Conservation (phyloP, 2,113 vertebrate species). For the Sylvia atricapilla region DNA sequence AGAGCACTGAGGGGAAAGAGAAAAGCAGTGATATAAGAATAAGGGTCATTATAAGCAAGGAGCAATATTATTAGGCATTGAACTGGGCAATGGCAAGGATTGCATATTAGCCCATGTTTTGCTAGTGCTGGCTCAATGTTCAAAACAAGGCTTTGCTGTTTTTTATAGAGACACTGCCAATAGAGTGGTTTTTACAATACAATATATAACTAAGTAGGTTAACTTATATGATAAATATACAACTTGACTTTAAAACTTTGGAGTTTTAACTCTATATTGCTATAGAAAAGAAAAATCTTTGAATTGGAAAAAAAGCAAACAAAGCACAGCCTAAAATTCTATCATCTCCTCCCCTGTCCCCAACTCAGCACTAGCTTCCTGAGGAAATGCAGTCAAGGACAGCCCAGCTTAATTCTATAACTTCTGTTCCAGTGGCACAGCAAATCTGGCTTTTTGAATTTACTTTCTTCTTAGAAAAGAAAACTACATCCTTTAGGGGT, state of each 20-base stretch:
- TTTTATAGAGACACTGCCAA: not conserved
- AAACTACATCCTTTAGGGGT: not conserved
- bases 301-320: not conserved
- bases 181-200: not conserved
- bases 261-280: not conserved
- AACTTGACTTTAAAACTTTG: not conserved
- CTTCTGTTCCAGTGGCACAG: not conserved
- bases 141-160: not conserved
- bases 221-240: not conserved
- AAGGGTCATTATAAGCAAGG: not conserved
- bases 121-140: not conserved
- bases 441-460: not conserved
- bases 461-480: not conserved
- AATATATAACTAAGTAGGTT: not conserved
- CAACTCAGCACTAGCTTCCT: not conserved
- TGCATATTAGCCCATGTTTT: not conserved
- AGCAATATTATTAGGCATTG: not conserved
- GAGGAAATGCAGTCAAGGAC: not conserved
- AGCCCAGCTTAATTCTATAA: not conserved
- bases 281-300: not conserved
- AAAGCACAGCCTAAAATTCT: not conserved
- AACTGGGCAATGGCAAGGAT: not conserved
- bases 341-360: not conserved
- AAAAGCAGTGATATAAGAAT: not conserved
- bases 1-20: not conserved